Conservation (phyloP, 2,797 vertebrate species). For the Buceros bicornis region DNA sequence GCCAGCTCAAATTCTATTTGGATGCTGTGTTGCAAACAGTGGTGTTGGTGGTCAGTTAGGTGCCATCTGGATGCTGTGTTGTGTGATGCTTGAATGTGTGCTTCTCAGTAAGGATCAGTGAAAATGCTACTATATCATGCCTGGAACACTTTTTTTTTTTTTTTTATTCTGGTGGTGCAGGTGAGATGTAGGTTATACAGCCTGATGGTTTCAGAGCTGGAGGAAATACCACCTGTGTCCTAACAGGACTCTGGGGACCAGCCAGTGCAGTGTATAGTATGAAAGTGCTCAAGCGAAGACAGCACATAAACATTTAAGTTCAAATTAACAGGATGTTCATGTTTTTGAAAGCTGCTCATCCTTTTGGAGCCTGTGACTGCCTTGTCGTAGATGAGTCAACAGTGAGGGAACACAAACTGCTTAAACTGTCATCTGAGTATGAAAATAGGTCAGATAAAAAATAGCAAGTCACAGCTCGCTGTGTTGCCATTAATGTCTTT, state of each 20-base stretch:
- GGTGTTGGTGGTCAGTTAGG: not conserved
- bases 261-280: not conserved
- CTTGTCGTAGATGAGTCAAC: conserved; percentile 28
- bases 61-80: not conserved
- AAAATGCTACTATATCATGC: not conserved
- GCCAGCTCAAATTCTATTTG: not conserved
- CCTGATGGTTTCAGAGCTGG: not conserved
- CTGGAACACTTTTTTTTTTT: not conserved
- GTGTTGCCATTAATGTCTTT: not conserved
- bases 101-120: not conserved
- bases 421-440: not conserved
- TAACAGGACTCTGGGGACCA: not conserved
- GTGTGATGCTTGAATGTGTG: not conserved
- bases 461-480: not conserved
- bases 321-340: conserved; percentile 27
- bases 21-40: not conserved
- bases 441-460: conserved; percentile 27
- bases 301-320: not conserved
- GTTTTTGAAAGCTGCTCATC: not conserved
- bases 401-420: not conserved
- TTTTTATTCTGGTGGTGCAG: not conserved
- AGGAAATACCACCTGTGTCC: not conserved
- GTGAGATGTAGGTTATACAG: not conserved
- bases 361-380: not conserved
- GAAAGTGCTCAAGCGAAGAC: not conserved